These are phyloP conservation scores for Triplophysa siluroides DNA, from an alignment of 2,113 vertebrate genomes.

Conservation along the genomic window DNA sequence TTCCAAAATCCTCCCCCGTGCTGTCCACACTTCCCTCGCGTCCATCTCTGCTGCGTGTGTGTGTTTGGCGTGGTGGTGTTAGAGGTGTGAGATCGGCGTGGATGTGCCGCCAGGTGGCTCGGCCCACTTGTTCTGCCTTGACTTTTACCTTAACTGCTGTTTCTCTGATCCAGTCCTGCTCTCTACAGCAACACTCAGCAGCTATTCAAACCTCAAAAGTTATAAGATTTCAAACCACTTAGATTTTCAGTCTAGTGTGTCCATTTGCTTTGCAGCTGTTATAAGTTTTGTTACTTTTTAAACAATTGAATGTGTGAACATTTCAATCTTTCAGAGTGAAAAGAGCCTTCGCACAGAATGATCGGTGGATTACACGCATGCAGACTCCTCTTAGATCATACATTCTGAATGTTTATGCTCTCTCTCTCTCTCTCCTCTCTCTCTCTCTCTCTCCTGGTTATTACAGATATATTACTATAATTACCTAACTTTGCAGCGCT, in stretches of 20 bases:
- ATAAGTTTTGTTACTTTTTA: no score
- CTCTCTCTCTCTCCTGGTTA: conserved; percentile 63
- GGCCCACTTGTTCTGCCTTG: conserved; percentile 53
- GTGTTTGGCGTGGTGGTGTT: conserved; percentile 56
- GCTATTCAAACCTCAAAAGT: background rate
- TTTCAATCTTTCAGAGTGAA: no score
- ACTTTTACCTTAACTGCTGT: conserved; percentile 51
- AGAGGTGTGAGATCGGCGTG: conserved; percentile 59
- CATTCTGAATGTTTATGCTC: conserved; percentile 37
- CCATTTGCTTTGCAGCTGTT: no score
- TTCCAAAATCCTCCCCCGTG: conserved; percentile 84
- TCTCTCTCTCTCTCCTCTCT: conserved; percentile 18
- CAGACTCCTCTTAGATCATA: conserved; percentile 41
- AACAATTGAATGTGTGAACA: no score
- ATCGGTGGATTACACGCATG: conserved; percentile 10
- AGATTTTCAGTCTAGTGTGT: no score
- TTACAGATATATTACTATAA: conserved; percentile 81
- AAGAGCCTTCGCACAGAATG: background rate
- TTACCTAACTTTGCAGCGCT: conserved; percentile 79
- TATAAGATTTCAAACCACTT: background rate
- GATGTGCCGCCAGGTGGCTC: conserved; percentile 55
- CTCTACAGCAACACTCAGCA: background rate
- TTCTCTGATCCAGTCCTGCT: conserved; percentile 23
- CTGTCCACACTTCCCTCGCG: conserved; percentile 82
- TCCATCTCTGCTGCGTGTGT: conserved; percentile 78